These are phyloP conservation scores for Apodemia duryi DNA, from an alignment of 2,888 invertebrate genomes.

Conservation along the genomic window DNA sequence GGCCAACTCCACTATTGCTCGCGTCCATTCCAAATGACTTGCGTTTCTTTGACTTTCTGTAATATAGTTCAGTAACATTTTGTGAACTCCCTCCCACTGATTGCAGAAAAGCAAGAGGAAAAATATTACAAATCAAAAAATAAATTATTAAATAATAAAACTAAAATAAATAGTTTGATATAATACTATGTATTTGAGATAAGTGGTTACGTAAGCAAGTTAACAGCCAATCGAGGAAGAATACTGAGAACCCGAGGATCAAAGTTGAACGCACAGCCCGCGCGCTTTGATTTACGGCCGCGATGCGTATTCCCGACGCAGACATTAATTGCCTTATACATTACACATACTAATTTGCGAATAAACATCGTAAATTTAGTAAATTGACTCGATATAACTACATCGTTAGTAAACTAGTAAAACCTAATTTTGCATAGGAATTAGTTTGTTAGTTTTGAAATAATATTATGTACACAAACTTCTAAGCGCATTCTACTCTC, in stretches of 20 bases:
- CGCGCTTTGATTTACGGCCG: neutral
- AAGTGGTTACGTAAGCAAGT: neutral
- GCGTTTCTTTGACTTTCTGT: too few relatives aligned
- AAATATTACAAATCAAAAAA: too few relatives aligned
- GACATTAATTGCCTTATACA: neutral
- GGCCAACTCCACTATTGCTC: too few relatives aligned
- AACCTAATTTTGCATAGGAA: neutral
- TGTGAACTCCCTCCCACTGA: too few relatives aligned
- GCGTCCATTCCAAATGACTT: too few relatives aligned
- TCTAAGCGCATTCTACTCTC: neutral
- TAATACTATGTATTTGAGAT: neutral
- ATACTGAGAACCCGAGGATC: constrained; percentile 12
- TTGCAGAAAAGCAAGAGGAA: too few relatives aligned
- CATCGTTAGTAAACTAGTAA: neutral
- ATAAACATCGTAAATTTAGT: neutral
- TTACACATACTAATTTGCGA: neutral
- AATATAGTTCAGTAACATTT: too few relatives aligned
- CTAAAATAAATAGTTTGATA: too few relatives aligned
- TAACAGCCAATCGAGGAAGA: neutral
- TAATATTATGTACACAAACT: neutral
- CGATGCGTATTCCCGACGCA: neutral
- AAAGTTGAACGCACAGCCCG: constrained; percentile 34
- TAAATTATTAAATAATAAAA: too few relatives aligned
- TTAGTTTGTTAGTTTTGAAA: neutral
- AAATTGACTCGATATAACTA: neutral